These are phyloP conservation scores for Lacanobia oleracea DNA, from an alignment of 2,888 invertebrate species.

Conservation along the genomic window DNA sequence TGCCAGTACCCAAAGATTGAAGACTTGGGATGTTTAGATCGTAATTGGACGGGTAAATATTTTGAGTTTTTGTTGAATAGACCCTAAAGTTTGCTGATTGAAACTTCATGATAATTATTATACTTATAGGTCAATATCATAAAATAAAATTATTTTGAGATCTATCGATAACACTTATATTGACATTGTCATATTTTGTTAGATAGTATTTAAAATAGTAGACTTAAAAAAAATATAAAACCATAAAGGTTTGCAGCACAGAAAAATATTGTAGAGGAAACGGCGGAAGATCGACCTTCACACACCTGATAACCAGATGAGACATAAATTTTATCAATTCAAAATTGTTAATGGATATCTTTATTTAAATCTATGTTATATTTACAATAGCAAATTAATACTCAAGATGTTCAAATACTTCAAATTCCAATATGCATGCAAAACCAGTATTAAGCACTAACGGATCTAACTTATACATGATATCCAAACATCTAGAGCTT, in stretches of 20 bases:
- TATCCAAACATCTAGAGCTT: constrained; percentile 36
- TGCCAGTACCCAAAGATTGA: constrained; percentile 20
- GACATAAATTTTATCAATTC: too few species aligned
- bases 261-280: too few species aligned
- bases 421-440: background rate
- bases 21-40: constrained; percentile 7
- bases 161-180: background rate
- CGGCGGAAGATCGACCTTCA: too few species aligned
- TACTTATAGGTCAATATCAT: background rate
- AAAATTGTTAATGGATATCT: too few species aligned
- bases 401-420: too few species aligned
- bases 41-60: background rate
- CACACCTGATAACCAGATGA: too few species aligned
- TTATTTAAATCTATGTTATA: too few species aligned
- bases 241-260: too few species aligned
- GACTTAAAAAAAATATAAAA: background rate
- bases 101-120: constrained; percentile 7
- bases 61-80: background rate
- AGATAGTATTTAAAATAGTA: background rate
- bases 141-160: background rate
- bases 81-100: too few species aligned
- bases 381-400: too few species aligned
- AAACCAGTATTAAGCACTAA: background rate
- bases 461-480: constrained; percentile 5
- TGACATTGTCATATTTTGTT: background rate